Evolutionary conservation across 2,888 invertebrate species (phyloP).

Genomic region (Drosophila pullipes): DNA sequence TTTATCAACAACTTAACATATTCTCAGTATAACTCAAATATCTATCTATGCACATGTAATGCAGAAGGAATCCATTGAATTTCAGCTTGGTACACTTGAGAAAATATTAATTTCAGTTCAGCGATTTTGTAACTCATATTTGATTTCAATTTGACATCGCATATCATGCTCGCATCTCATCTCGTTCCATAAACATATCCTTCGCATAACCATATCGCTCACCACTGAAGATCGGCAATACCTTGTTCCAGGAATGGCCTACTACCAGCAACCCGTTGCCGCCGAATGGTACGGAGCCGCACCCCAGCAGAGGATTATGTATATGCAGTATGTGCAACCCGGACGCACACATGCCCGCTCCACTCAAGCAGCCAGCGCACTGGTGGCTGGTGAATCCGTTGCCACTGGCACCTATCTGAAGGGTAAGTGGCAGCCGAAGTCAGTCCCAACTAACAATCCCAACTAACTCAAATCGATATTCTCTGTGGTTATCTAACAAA

Average conservation of each 20-base stretch:
- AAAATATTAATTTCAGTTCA: background rate
- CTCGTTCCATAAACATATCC: constrained; percentile 14
- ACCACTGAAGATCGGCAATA: constrained; percentile 68
- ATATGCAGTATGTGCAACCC: constrained; percentile 84
- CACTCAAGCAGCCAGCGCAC: constrained; percentile 83
- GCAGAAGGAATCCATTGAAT: background rate
- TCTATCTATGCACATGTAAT: background rate
- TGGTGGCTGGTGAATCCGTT: constrained; percentile 84
- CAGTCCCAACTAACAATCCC: constrained; percentile 25
- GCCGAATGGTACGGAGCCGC: constrained; percentile 76
- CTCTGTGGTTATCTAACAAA: constrained; percentile 60
- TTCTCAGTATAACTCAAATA: background rate
- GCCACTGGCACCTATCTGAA: constrained; percentile 84
- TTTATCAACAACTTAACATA: background rate
- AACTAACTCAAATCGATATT: constrained; percentile 22
- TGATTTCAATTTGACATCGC: background rate
- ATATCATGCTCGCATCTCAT: background rate
- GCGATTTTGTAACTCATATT: background rate
- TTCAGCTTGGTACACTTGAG: background rate
- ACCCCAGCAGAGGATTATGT: constrained; percentile 81
- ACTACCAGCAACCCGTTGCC: constrained; percentile 83
- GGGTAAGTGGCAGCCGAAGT: constrained; percentile 71
- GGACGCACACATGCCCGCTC: constrained; percentile 81
- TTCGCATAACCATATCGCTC: constrained; percentile 1
- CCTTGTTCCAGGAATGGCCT: constrained; percentile 80